Base-by-base conservation (phyloP, 2,797 vertebrate genomes). In the Sternarchorhynchus goeldii region DNA sequence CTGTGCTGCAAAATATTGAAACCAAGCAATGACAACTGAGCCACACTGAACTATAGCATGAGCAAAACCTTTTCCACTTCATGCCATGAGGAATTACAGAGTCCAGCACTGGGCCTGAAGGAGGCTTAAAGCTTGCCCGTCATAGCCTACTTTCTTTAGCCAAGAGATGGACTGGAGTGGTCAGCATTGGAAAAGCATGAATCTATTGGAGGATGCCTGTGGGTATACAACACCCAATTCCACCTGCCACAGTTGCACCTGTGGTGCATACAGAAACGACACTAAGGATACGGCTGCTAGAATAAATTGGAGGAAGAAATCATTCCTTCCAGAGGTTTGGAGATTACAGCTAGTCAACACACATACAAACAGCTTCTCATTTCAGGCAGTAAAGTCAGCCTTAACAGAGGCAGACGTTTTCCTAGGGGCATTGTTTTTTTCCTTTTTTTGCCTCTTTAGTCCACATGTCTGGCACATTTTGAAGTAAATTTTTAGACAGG, bases 81-180 rank as follows among this genome's bases (percentile, higher is more conserved):
- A 39, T 59, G 41, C 16, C 58, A 39, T 75, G 31, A 14, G 55
- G 36, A 57, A 64, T 69, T 25, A 64, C 72, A 56, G 59, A 75
- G 56, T 66, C 29, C 56, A 55, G 60, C 60, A 25, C 12, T 2
- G 16, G 67, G 59, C 60, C 16, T 53, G 8, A 2, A 25, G 34
- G 21, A 60, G 53, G 55, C 67, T 75, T 70, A 74, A 80, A 56
- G 55, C 67, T 59, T 20, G 29, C 74, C 60, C 74, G 59, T 25
- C 67, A 34, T n/a, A 14, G 41, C 25, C 25, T 17, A 31, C 21
- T n/a, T 72, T 50, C 53, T 65, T 6, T 25, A 74, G 71, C 32
- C 20, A 57, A 58, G 55, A 71, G 72, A 65, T 32, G 29, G 56
- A 75, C 75, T 25, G 20, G 7, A 60, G 56, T 25, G 58, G 32